Conservation (phyloP, 2,888 invertebrate species). For the Creontiades dilutus region DNA sequence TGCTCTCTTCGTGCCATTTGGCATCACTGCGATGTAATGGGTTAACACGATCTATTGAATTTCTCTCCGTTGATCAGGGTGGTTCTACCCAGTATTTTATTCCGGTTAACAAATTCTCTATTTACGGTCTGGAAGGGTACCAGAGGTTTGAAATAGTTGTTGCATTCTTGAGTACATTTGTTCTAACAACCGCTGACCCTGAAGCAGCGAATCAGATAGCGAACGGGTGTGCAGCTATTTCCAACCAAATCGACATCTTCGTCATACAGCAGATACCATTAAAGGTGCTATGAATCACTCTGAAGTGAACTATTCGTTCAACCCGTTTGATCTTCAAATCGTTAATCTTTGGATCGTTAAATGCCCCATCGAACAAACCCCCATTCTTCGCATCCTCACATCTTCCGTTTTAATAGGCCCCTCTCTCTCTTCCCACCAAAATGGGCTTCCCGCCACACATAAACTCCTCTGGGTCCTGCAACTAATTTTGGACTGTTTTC, state of each 20-base stretch:
- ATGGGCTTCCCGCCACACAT: background rate
- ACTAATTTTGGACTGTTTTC: conserved; percentile 39
- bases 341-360: conserved; percentile 1
- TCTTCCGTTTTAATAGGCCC: background rate
- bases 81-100: too few relatives aligned
- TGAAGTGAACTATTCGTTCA: background rate
- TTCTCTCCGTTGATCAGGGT: too few relatives aligned
- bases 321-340: background rate
- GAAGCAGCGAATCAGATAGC: too few relatives aligned
- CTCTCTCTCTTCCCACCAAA: background rate
- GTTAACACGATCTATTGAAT: too few relatives aligned
- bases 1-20: too few relatives aligned
- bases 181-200: too few relatives aligned
- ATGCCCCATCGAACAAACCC: background rate
- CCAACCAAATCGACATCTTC: background rate
- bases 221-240: background rate
- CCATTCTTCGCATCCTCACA: background rate
- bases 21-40: too few relatives aligned
- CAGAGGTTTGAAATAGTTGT: too few relatives aligned
- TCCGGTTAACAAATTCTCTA: too few relatives aligned
- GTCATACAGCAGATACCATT: background rate
- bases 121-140: too few relatives aligned
- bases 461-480: background rate
- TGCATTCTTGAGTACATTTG: too few relatives aligned
- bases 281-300: background rate